These are phyloP conservation scores for Ondatra zibethicus DNA, from an alignment of 2,113 vertebrate genomes.

Conservation along the genomic window DNA sequence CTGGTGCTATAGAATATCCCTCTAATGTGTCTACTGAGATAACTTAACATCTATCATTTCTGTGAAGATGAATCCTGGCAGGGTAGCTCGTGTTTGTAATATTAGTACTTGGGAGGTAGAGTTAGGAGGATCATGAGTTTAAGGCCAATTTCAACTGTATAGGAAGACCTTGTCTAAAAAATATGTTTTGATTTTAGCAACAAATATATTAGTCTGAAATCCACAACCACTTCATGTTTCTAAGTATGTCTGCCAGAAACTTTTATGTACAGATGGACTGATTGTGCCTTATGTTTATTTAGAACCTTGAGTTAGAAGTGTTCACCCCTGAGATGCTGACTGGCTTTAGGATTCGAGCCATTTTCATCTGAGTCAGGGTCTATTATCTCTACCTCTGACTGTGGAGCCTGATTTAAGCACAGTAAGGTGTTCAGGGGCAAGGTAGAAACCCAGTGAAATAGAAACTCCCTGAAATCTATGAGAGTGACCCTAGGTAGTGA, in stretches of 20 bases:
- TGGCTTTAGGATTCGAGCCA: not conserved
- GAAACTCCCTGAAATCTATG: not conserved
- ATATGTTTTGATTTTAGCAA: not conserved
- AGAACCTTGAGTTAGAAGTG: not conserved
- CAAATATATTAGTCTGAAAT: not conserved
- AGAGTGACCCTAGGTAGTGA: not conserved
- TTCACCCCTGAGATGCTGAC: not conserved
- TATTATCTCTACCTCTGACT: not conserved
- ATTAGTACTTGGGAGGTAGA: not conserved
- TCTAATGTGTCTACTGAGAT: not conserved
- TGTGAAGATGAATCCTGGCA: not conserved
- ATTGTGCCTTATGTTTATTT: not conserved
- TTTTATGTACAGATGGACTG: not conserved
- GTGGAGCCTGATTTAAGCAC: not conserved
- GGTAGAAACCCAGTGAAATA: not conserved
- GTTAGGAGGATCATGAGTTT: not conserved
- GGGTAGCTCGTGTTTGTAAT: not conserved
- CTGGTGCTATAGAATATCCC: not conserved
- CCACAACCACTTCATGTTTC: not conserved
- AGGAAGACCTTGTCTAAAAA: not conserved
- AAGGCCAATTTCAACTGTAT: not conserved
- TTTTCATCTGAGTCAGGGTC: not conserved
- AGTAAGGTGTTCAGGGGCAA: not conserved
- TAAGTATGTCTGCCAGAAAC: not conserved
- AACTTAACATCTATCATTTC: not conserved